Conservation (phyloP, 1,140 invertebrate species). For the Bombus waltoni region DNA sequence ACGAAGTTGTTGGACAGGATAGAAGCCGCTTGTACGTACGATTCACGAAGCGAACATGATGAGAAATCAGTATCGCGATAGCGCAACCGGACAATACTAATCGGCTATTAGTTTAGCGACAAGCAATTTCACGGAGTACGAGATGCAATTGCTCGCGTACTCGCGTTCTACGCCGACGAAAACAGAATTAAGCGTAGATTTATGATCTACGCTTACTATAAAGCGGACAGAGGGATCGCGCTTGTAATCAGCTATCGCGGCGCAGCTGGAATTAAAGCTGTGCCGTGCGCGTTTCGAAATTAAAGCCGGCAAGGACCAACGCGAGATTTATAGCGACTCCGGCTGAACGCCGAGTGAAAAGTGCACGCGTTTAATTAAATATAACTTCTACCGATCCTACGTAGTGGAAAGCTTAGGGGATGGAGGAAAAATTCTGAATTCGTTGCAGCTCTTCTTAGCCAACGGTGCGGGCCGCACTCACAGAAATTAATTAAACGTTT, state of each 20-base stretch:
- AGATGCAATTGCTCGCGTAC: not conserved
- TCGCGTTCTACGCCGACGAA: slow-evolving; percentile 5
- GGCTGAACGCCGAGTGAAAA: not conserved
- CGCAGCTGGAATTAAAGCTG: slow-evolving; percentile 19
- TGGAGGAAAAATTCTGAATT: slow-evolving; percentile 1
- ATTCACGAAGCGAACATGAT: not conserved
- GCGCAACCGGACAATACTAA: slow-evolving; percentile 1
- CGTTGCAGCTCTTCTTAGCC: not conserved
- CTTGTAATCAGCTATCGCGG: slow-evolving; percentile 30
- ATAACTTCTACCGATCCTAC: not conserved
- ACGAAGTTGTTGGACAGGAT: not conserved
- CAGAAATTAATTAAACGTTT: slow-evolving; percentile 43
- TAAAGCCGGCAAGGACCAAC: slow-evolving; percentile 1
- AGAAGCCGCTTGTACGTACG: not conserved
- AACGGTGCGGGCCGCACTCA: not conserved
- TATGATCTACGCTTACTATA: slow-evolving; percentile 7
- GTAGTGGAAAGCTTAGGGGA: not conserved
- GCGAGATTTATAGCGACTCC: slow-evolving; percentile 5
- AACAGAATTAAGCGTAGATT: slow-evolving; percentile 44
- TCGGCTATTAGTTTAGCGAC: slow-evolving; percentile 30
- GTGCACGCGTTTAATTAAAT: slow-evolving; percentile 36
- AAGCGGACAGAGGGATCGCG: slow-evolving; percentile 14
- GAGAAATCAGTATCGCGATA: not conserved
- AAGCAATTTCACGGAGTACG: slow-evolving; percentile 16
- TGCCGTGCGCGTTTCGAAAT: not conserved